Evolutionary conservation across 2,888 invertebrate species (phyloP).

Genomic region (Dicycla oo): DNA sequence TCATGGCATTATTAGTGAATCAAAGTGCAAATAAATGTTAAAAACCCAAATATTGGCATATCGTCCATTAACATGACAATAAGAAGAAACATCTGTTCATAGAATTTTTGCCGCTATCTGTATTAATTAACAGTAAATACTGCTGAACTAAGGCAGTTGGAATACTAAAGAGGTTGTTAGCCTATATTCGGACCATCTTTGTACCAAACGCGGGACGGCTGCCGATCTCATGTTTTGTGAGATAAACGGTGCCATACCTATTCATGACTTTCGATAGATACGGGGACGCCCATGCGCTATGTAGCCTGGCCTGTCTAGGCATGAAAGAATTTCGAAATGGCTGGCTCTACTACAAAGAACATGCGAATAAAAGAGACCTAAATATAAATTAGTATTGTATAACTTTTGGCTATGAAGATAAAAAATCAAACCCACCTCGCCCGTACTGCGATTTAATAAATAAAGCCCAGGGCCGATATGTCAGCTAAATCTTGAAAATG

Average conservation of each 20-base stretch:
- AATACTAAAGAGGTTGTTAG: slow-evolving; percentile 25
- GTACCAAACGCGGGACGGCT: background rate
- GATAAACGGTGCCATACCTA: background rate
- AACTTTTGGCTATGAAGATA: background rate
- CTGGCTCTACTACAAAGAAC: background rate
- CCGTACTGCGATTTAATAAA: background rate
- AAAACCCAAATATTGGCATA: slow-evolving; percentile 9
- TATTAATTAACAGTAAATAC: slow-evolving; percentile 20
- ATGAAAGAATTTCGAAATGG: background rate
- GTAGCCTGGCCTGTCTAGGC: too few relatives aligned
- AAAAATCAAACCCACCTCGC: background rate
- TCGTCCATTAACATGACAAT: slow-evolving; percentile 36
- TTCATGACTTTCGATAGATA: background rate
- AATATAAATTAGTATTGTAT: too few relatives aligned
- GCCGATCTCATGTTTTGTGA: background rate
- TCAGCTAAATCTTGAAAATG: background rate
- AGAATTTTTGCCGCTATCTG: slow-evolving; percentile 20
- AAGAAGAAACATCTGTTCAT: slow-evolving; percentile 34
- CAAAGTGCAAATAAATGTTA: slow-evolving; percentile 18
- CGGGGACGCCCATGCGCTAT: too few relatives aligned
- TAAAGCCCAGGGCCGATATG: too few relatives aligned
- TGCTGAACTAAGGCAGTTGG: slow-evolving; percentile 16
- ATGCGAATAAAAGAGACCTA: background rate
- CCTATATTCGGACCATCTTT: slow-evolving; percentile 20
- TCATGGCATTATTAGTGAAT: slow-evolving; percentile 4